Evolutionary conservation across 1,140 invertebrate species (phyloP), one percentile per base, ranked within the genome.

Genomic region (Trichonephila clavipes): DNA sequence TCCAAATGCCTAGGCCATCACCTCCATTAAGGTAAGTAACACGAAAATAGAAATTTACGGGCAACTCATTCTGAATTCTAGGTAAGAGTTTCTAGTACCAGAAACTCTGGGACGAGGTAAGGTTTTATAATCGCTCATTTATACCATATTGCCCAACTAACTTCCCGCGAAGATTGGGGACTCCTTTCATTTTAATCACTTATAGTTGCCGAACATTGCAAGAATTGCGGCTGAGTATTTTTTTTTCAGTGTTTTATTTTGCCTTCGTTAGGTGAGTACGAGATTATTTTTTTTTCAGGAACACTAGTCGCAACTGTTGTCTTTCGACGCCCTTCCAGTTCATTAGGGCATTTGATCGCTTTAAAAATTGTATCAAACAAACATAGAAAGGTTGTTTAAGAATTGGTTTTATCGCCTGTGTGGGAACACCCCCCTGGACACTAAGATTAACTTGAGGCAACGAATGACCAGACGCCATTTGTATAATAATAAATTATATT

Each of bases 101-200:
- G 72, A 87, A 87, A 87, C 85, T 87, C 85, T 40, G 40, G 85
- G n/a, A 87, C 85, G 85, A 87, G 85, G 58, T 4, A 62, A 87
- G 85, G 85, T 87, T 87, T 87, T 87, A 87, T 87, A 87, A 87
- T 87, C 21, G 85, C 85, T 87, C 61, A 87, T 87, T 87, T 87
- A 59, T 34, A 21, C n/a, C 85, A 62, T 64, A 19, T 58, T 59
- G 19, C 19, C 58, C 61, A 87, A 87, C 14, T 87, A 64, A 64
- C 58, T 87, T 62, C 18, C 85, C 1, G 24, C 28, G 10, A 58
- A 64, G 61, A 24, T 51, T 87, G 19, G n/a, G 28, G 19, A 40
- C 72, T 19, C 6, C 72, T 19, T 12, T 14, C 64, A 51, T 88
- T 88, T 88, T 88, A 88, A 88, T 88, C 87, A 88, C 66, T 88